phyloP scores from a whole-genome alignment of 2,888 invertebrate species.

The Chrysina gloriosa region DNA sequence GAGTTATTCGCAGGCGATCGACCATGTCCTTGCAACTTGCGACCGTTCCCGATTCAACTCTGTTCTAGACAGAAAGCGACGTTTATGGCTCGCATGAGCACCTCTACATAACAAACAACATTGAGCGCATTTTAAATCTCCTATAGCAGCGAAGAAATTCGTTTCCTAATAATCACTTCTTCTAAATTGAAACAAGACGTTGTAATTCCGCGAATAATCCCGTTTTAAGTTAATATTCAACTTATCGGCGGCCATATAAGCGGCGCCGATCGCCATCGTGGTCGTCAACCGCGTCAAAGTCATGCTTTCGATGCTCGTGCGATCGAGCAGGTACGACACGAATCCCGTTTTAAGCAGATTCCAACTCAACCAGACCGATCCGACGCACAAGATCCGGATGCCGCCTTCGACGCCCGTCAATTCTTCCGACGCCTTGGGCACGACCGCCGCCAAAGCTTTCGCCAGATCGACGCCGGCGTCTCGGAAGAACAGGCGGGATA shows the following conservation, averaged over 20 bases:
- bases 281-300: constrained; percentile 77
- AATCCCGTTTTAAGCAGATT: constrained; percentile 80
- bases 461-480: constrained; percentile 77
- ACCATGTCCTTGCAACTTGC: no score
- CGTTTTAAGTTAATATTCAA: constrained; percentile 73
- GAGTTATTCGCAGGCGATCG: no score
- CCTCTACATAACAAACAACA: no score
- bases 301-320: constrained; percentile 67
- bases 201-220: constrained; percentile 77
- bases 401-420: constrained; percentile 69
- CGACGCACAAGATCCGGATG: constrained; percentile 83
- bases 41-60: no score
- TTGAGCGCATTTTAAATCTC: no score
- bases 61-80: no score
- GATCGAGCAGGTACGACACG: constrained; percentile 66
- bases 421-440: constrained; percentile 71
- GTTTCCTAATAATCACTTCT: constrained; percentile 25
- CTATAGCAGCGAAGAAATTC: no score
- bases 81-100: no score
- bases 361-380: constrained; percentile 97
- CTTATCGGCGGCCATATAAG: constrained; percentile 83
- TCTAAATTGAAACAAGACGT: constrained; percentile 73
- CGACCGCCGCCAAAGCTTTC: constrained; percentile 73
- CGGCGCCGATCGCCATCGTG: constrained; percentile 87
- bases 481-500: constrained; percentile 77